Evolutionary conservation across 1,140 invertebrate species (phyloP).

Genomic region (Drosophila ananassae): DNA sequence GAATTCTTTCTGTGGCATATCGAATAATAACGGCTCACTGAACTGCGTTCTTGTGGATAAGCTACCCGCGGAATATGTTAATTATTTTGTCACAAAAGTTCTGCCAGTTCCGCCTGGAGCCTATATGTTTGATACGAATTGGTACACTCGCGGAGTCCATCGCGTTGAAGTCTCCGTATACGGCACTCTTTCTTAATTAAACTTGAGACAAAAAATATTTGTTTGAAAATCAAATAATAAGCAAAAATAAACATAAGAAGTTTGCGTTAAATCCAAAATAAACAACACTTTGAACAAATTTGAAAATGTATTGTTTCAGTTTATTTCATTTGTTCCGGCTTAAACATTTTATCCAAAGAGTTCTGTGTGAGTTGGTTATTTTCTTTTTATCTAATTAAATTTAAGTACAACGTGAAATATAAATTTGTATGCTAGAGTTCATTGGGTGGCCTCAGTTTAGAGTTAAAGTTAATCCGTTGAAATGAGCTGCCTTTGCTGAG

Average conservation of each 20-base stretch:
- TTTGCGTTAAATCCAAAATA: neutral
- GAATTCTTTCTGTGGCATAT: neutral
- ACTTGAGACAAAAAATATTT: too few relatives aligned
- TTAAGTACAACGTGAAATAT: constrained; percentile 72
- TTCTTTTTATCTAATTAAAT: constrained; percentile 58
- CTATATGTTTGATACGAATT: neutral
- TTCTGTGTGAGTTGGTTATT: constrained; percentile 40
- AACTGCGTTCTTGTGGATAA: neutral
- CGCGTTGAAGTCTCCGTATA: neutral
- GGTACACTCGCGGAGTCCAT: neutral
- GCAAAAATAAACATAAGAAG: too few relatives aligned
- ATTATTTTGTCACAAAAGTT: neutral
- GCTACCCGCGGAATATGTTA: neutral
- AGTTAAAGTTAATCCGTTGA: constrained; percentile 38
- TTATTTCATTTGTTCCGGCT: constrained; percentile 62
- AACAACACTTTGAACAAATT: neutral
- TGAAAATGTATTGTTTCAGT: constrained; percentile 55
- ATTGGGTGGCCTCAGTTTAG: constrained; percentile 55
- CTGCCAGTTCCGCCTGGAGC: neutral
- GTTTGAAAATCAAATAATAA: too few relatives aligned
- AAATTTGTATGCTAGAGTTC: constrained; percentile 73
- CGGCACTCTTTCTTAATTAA: neutral
- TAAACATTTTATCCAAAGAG: constrained; percentile 54
- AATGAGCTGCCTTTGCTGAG: constrained; percentile 33
- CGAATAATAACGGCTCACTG: neutral